Conservation (phyloP, 2,888 invertebrate genomes). For the Meiosimyza decipiens region DNA sequence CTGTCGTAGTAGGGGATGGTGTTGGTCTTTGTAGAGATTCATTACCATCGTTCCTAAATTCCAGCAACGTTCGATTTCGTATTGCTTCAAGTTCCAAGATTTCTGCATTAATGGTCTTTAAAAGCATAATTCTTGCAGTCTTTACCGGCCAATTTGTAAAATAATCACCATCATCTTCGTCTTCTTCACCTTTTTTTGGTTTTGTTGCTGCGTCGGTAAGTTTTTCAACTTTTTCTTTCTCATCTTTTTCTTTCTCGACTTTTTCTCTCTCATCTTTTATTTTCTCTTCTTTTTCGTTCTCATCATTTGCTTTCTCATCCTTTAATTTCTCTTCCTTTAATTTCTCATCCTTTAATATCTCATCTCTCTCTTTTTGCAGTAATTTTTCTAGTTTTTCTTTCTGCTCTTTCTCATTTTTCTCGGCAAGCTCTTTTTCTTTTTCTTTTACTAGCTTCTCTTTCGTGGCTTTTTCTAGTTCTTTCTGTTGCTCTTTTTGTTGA, state of each 20-base stretch:
- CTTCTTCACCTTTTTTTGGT: not conserved
- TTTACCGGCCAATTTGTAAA: not conserved
- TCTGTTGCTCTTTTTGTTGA: not conserved
- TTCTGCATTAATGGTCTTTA: conserved; percentile 29
- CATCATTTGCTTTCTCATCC: not conserved
- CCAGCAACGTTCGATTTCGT: conserved; percentile 20
- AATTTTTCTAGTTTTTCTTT: not conserved
- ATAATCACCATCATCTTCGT: not conserved
- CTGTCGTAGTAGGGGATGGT: not conserved
- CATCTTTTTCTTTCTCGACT: not conserved
- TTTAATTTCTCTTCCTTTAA: not conserved
- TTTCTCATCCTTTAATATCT: not conserved
- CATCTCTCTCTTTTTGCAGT: too few species aligned
- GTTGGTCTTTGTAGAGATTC: not conserved
- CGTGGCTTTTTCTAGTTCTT: not conserved
- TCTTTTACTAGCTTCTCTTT: too few species aligned
- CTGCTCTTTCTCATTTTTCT: not conserved
- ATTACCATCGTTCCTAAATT: not conserved
- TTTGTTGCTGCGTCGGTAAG: not conserved
- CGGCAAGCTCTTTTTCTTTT: not conserved
- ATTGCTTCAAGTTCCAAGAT: conserved; percentile 26
- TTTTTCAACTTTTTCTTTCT: not conserved
- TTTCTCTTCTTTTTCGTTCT: not conserved
- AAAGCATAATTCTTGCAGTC: conserved; percentile 16
- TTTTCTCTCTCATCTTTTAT: not conserved